phyloP scores from a whole-genome alignment of 2,797 vertebrate species.

The Mionectes olivaceus region DNA sequence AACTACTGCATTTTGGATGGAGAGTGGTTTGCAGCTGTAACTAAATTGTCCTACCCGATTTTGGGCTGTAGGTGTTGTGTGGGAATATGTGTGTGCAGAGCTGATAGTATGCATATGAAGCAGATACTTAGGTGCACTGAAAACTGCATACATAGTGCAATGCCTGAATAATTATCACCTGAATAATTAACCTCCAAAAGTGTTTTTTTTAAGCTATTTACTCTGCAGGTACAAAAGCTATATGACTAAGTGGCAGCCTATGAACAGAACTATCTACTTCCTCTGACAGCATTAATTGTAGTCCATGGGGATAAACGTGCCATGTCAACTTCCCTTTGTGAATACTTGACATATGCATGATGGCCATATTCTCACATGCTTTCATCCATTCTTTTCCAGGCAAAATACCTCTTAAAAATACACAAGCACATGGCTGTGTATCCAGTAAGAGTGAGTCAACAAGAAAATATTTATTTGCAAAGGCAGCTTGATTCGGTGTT shows the following conservation, averaged over 20 bases:
- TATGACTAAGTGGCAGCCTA: background rate
- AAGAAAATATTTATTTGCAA: background rate
- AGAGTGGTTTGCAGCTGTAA: background rate
- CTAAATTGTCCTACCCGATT: background rate
- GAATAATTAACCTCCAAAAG: background rate
- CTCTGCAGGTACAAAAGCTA: background rate
- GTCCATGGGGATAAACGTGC: background rate
- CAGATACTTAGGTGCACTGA: background rate
- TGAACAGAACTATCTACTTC: background rate
- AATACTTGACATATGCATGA: background rate
- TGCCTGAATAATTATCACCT: background rate
- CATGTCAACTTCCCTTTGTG: background rate
- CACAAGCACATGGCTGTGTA: background rate
- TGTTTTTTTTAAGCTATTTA: background rate
- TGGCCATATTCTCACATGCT: background rate
- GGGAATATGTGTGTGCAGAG: background rate
- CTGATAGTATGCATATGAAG: background rate
- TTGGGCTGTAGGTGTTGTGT: background rate
- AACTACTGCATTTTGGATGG: background rate
- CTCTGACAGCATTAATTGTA: background rate
- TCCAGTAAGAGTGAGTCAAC: background rate
- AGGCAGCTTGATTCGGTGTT: background rate
- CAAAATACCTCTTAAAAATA: background rate
- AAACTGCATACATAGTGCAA: background rate
- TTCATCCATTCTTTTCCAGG: background rate